Evolutionary conservation across 92 coral and sea anemone genomes (phyloP), one percentile per base, ranked within the genome.

Genomic region (Desmophyllum pertusum): DNA sequence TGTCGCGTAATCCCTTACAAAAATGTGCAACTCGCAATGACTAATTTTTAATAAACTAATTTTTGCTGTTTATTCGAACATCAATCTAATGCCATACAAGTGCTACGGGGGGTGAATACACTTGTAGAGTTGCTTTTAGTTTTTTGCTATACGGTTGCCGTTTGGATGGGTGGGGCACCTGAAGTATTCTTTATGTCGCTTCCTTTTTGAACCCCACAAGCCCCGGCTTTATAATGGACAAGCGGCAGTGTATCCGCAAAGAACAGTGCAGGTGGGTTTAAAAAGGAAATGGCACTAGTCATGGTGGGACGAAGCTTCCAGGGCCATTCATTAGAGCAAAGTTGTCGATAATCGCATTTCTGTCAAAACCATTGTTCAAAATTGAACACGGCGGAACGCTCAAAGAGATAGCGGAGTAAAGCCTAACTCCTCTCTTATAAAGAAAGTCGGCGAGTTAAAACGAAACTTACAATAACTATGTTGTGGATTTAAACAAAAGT

Each of bases 371-470:
- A 64, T 79, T 79, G 83, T 79, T 43, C 37, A 29, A 9, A 45
- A 39, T 50, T 67, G 18, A 67, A 43, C 25, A 80, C 29, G 63
- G 68, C 84, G 84, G 84, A 46, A 37, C 17, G 38, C 25, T 67
- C 76, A 80, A 80, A 80, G 84, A 36, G 29, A 67, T 10, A 5
- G 3, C 3, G 13, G 10, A 64, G 83, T 21, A 35, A 80, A 50
- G 7, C 27, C 19, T 31, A 0, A 30, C 37, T 21, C 63, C 39
- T 67, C 46, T 78, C 43, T 10, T 40, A n/a, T n/a, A 48, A 51
- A 80, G 36, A 68, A 80, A 6, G 84, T 43, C 76, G 84, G 74
- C 63, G 17, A n/a, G 76, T 80, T 52, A 55, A 66, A 80, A 69
- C 64, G 37, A 35, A 17, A 11, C 66, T 35, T 25, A 80, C 84